phyloP scores from a whole-genome alignment of 2,888 invertebrate genomes.

The Onthophagus sagittarius region DNA sequence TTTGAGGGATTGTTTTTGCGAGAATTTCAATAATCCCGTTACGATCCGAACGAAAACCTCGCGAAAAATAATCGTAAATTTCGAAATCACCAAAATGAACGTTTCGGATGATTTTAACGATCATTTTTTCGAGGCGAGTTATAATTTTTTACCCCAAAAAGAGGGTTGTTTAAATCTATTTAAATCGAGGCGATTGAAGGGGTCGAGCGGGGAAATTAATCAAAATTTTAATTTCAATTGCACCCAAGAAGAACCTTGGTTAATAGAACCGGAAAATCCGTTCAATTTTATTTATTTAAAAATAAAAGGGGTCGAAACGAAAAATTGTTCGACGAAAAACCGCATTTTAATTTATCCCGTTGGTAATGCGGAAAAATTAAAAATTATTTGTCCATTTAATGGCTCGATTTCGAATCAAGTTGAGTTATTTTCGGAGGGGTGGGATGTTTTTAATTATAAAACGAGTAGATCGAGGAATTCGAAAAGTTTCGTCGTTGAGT shows the following conservation, averaged over 20 bases:
- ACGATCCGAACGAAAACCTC: conserved; percentile 66
- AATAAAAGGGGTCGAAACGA: conserved; percentile 55
- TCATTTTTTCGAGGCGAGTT: conserved; percentile 74
- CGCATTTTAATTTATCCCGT: conserved; percentile 70
- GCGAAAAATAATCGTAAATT: conserved; percentile 67
- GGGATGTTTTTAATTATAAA: conserved; percentile 44
- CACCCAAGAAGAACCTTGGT: conserved; percentile 72
- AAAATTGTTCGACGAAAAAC: conserved; percentile 63
- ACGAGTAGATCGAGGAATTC: conserved; percentile 52
- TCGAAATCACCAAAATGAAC: conserved; percentile 74
- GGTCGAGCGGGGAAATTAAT: conserved; percentile 62
- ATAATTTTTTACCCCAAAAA: conserved; percentile 61
- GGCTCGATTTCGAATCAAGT: conserved; percentile 59
- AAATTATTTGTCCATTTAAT: conserved; percentile 70
- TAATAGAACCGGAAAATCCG: conserved; percentile 71
- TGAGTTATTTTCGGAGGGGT: conserved; percentile 68
- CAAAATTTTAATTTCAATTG: conserved; percentile 55
- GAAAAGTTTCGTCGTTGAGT: conserved; percentile 71
- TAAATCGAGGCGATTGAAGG: conserved; percentile 62
- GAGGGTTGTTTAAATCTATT: conserved; percentile 63
- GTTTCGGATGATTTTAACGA: conserved; percentile 76
- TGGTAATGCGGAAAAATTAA: conserved; percentile 58
- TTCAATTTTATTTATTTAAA: conserved; percentile 68
- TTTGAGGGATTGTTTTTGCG: conserved; percentile 70
- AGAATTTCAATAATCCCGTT: conserved; percentile 63